Conservation (phyloP, 1,140 invertebrate species). For the Diorhabda elongata region DNA sequence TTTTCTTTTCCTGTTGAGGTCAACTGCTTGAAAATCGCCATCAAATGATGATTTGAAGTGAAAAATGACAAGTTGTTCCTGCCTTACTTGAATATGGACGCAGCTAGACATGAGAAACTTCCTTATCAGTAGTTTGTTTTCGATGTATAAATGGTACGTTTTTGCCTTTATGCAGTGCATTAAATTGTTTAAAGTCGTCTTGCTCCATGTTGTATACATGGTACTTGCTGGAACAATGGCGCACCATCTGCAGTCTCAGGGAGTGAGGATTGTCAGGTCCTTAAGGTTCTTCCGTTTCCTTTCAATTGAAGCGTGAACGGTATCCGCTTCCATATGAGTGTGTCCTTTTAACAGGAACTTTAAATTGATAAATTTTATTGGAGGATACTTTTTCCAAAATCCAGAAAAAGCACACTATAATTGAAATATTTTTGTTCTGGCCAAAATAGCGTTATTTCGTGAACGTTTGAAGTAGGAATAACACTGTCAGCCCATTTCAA, state of each 20-base stretch:
- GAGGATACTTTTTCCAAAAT: constrained; percentile 9
- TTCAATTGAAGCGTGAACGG: constrained; percentile 4
- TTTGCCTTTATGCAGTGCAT: not conserved
- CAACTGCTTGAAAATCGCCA: not conserved
- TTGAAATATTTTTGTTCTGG: constrained; percentile 9
- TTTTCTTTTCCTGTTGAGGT: not conserved
- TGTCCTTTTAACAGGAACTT: constrained; percentile 5
- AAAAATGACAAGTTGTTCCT: not conserved
- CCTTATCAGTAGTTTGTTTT: not conserved
- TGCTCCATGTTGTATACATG: not conserved
- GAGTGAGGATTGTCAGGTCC: constrained; percentile 3
- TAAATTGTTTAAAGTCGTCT: not conserved
- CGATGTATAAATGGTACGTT: not conserved
- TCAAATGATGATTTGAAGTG: not conserved
- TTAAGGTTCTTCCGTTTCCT: constrained; percentile 7
- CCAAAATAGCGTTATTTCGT: constrained; percentile 7
- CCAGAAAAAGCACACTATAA: constrained; percentile 6
- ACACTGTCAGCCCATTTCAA: constrained; percentile 6
- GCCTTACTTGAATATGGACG: not conserved
- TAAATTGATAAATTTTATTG: not conserved
- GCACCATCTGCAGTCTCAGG: constrained; percentile 5
- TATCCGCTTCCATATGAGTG: constrained; percentile 8
- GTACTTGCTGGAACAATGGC: constrained; percentile 6
- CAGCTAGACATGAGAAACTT: too few species aligned
- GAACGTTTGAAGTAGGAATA: not conserved